phyloP scores from a whole-genome alignment of 2,888 invertebrate species.

The Cheilosia urbana region DNA sequence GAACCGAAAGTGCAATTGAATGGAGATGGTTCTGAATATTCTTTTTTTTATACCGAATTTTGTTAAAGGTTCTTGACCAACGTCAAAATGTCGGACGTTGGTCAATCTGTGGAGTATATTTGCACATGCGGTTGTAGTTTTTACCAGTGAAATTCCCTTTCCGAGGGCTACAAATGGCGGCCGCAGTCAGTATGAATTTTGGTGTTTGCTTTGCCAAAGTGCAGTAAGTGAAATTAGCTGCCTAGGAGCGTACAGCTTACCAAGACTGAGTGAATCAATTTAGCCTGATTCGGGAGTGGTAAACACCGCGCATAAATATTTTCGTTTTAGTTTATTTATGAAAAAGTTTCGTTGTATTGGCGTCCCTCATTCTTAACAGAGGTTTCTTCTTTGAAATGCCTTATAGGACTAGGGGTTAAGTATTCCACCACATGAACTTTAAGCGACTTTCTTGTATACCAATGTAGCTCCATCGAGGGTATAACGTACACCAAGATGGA shows the following conservation, averaged over 20 bases:
- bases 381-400: too few relatives aligned
- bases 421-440: too few relatives aligned
- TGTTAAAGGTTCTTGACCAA: conserved; percentile 12
- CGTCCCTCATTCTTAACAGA: too few relatives aligned
- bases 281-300: too few relatives aligned
- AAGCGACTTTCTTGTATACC: too few relatives aligned
- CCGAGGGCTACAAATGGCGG: not conserved
- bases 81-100: not conserved
- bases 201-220: not conserved
- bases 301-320: too few relatives aligned
- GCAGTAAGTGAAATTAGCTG: not conserved
- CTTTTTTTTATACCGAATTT: not conserved
- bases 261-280: too few relatives aligned
- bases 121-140: conserved; percentile 23
- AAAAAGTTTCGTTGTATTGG: too few relatives aligned
- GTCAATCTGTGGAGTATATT: conserved; percentile 6
- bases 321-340: too few relatives aligned
- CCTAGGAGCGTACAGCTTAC: not conserved
- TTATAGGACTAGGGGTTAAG: too few relatives aligned
- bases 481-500: too few relatives aligned
- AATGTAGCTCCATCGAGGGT: too few relatives aligned
- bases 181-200: not conserved
- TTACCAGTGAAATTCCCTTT: conserved; percentile 6
- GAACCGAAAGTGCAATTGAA: conserved; percentile 15
- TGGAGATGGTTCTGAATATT: not conserved